phyloP scores from a whole-genome alignment of 2,797 vertebrate species.

The Setipinna tenuifilis region DNA sequence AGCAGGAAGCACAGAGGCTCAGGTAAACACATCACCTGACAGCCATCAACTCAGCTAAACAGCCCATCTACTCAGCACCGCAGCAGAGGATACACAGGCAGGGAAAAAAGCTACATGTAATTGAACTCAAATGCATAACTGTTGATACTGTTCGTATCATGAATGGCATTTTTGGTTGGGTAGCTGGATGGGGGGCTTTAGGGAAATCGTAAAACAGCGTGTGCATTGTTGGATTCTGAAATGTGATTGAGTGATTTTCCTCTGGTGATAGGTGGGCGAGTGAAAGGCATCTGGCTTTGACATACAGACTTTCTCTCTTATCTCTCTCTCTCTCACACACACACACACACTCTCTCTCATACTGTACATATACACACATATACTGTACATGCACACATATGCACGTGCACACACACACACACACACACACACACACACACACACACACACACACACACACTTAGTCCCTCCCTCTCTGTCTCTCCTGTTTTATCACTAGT shows the following conservation, averaged over 20 bases:
- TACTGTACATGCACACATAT: too few species aligned
- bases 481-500: conserved; percentile 41
- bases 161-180: neutral
- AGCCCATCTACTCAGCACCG: neutral
- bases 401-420: too few species aligned
- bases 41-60: neutral
- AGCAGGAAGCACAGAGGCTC: neutral
- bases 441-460: too few species aligned
- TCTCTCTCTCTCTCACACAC: neutral
- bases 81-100: neutral
- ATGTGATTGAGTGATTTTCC: neutral
- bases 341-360: too few species aligned
- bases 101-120: neutral
- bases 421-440: too few species aligned
- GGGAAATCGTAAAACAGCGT: neutral
- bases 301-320: neutral
- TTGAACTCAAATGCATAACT: neutral
- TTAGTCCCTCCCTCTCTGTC: neutral
- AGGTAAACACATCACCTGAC: neutral
- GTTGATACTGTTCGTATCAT: neutral
- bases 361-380: too few species aligned
- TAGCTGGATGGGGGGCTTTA: neutral
- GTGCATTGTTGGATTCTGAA: neutral
- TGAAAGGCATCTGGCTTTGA: neutral
- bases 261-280: neutral